These are phyloP conservation scores for Megastigmus dorsalis DNA, from an alignment of 2,888 invertebrate species.

Conservation along the genomic window DNA sequence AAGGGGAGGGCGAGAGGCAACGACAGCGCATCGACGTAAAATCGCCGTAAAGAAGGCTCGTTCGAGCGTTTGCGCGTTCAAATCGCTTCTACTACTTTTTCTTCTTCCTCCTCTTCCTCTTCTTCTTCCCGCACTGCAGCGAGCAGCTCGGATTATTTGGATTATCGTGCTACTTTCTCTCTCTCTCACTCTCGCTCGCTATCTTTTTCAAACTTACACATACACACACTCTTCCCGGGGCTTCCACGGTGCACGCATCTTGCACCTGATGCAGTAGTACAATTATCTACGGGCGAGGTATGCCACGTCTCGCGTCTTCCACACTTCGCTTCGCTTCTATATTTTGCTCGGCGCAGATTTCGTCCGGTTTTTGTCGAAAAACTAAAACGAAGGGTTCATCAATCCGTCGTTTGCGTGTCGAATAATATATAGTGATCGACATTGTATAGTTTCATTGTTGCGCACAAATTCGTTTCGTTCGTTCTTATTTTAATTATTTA, in stretches of 20 bases:
- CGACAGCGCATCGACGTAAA: slow-evolving; percentile 10
- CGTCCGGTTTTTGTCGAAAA: too few species aligned
- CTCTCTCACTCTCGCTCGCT: slow-evolving; percentile 48
- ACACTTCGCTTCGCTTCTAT: too few species aligned
- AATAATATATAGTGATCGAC: too few species aligned
- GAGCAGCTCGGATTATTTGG: slow-evolving; percentile 56
- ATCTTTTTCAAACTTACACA: not conserved
- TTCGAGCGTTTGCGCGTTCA: slow-evolving; percentile 38
- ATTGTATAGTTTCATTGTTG: too few species aligned
- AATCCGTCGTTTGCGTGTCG: too few species aligned
- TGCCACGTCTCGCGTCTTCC: slow-evolving; percentile 8
- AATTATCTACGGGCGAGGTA: not conserved
- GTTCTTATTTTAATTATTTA: not conserved
- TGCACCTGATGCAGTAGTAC: too few species aligned
- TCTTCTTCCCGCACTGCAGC: not conserved
- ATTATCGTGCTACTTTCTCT: slow-evolving; percentile 40
- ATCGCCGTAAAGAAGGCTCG: slow-evolving; percentile 32
- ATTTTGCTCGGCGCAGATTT: too few species aligned
- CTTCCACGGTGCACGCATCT: too few species aligned
- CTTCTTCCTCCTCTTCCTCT: not conserved
- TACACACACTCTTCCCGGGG: too few species aligned
- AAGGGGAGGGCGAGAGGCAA: not conserved
- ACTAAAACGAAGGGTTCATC: too few species aligned
- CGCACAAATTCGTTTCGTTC: slow-evolving; percentile 18
- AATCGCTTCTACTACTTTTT: slow-evolving; percentile 53